Base-by-base conservation (phyloP, 2,797 vertebrate genomes). In the Platyrinchus mystaceus region DNA sequence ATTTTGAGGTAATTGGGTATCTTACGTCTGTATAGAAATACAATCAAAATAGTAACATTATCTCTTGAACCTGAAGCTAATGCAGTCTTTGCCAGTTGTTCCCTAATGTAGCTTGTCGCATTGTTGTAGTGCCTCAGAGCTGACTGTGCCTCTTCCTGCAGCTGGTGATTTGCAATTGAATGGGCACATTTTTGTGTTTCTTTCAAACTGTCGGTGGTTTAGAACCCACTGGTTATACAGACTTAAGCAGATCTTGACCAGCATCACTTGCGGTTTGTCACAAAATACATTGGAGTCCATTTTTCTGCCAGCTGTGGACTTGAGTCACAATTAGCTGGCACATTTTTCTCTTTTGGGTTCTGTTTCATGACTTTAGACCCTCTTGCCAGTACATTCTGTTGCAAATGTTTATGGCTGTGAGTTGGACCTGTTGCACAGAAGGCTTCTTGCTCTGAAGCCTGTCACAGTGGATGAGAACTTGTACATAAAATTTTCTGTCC, bases 61-160 rank as follows among this genome's bases (percentile, higher is more conserved):
- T 98, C 96, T 92, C 93, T 97, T 63, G 97, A 98, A 75, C 97
- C 97, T 66, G 97, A 97, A 64, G 62, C 80, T 67, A 97, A 68
- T 9, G 97, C 97, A 73, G 94, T 87, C 41, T 93, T 94, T 55
- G 97, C 96, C 30, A 97, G 94, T 79, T 97, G 90, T 36, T 86
- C 87, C 52, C 96, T 97, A 19, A 97, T 53, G 32, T 90, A 96
- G 47, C 93, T 95, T 64, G 97, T 97, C 53, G 96, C 93, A 1
- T 43, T 63, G 34, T 96, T 46, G 8, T 97, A 97, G 84, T 34
- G 27, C 89, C 49, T 34, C 56, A 18, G 53, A n/a, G 24, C 44
- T 8, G 37, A 17, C 30, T 28, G 58, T 67, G 24, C n/a, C 32
- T 80, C 46, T 59, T 59, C 44, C 81, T 66, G 49, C 66, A 74